A percentile compares a stretch with the other conserved stretches of the same genome.
These are phyloP conservation scores for Megaleporinus macrocephalus DNA, from an alignment of 2,113 vertebrate genomes.

Conservation along the genomic window DNA sequence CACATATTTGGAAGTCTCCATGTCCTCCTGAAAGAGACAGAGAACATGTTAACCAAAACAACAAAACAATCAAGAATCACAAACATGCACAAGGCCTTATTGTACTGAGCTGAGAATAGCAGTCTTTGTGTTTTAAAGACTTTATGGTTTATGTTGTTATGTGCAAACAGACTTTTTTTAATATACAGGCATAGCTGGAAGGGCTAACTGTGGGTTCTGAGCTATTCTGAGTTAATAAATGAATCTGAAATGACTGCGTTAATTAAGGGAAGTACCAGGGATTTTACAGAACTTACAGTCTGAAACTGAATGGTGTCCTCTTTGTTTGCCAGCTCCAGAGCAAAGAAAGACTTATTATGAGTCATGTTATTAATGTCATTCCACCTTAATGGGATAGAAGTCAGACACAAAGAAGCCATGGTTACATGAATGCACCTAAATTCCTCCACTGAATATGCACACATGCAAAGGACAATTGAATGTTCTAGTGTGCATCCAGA, in stretches of 20 bases:
- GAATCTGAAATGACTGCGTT: slow-evolving; percentile 45
- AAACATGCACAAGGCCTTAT: slow-evolving; percentile 16
- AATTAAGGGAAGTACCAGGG: slow-evolving; percentile 21
- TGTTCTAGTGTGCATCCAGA: not conserved
- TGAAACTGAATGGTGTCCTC: slow-evolving; percentile 98
- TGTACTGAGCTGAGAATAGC: not conserved
- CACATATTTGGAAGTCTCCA: slow-evolving; percentile 98
- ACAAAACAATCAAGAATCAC: slow-evolving; percentile 21
- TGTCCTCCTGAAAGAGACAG: slow-evolving; percentile 87
- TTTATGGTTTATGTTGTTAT: not conserved
- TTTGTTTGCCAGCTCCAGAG: slow-evolving; percentile 91
- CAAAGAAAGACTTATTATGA: slow-evolving; percentile 97
- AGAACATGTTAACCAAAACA: slow-evolving; percentile 36
- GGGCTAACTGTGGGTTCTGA: not conserved
- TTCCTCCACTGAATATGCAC: not conserved
- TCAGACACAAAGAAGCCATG: slow-evolving; percentile 38
- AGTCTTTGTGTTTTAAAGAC: not conserved
- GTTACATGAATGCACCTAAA: not conserved
- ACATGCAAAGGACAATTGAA: not conserved
- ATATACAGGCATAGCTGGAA: not conserved
- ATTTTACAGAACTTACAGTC: slow-evolving; percentile 83
- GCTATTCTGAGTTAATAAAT: slow-evolving; percentile 36
- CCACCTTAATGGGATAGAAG: slow-evolving; percentile 82
- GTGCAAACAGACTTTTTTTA: too few species aligned
- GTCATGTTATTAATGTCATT: slow-evolving; percentile 98